These are phyloP conservation scores for Paratrypauchen microcephalus DNA, from an alignment of 2,797 vertebrate genomes.

Conservation along the genomic window DNA sequence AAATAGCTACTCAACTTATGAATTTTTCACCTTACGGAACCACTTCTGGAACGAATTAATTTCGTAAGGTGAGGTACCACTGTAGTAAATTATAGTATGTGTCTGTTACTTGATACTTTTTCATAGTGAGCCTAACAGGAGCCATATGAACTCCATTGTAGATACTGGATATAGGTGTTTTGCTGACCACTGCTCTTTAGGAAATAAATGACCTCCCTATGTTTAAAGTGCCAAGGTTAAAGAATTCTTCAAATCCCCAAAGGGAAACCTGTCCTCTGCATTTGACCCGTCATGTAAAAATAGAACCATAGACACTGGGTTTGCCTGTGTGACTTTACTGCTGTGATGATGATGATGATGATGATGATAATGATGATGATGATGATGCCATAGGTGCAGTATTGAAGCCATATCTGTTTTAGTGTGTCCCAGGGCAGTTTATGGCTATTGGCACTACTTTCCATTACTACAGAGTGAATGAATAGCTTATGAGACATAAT, in stretches of 20 bases:
- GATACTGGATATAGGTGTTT: not conserved
- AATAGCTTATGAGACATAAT: no score
- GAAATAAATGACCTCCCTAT: not conserved
- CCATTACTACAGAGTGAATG: no score
- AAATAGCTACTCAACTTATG: no score
- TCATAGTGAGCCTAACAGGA: not conserved
- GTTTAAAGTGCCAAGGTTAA: slow-evolving; percentile 7
- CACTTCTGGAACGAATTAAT: no score
- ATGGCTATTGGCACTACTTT: no score
- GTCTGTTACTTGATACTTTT: not conserved
- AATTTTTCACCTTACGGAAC: no score
- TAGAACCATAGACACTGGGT: not conserved
- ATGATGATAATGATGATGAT: no score
- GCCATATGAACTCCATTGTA: not conserved
- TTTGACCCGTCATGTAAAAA: not conserved
- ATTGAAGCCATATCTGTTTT: not conserved
- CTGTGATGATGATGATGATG: not conserved
- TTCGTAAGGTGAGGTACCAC: no score
- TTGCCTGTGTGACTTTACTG: no score
- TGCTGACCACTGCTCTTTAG: slow-evolving; percentile 3
- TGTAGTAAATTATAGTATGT: no score
- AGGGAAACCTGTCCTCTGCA: slow-evolving; percentile 5
- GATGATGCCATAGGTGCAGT: not conserved
- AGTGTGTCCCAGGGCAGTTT: no score
- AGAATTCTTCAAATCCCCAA: not conserved